Percentiles rank a stretch among this genome's conserved stretches.
Conservation (phyloP, 2,113 vertebrate genomes). For the Halichoerus grypus region DNA sequence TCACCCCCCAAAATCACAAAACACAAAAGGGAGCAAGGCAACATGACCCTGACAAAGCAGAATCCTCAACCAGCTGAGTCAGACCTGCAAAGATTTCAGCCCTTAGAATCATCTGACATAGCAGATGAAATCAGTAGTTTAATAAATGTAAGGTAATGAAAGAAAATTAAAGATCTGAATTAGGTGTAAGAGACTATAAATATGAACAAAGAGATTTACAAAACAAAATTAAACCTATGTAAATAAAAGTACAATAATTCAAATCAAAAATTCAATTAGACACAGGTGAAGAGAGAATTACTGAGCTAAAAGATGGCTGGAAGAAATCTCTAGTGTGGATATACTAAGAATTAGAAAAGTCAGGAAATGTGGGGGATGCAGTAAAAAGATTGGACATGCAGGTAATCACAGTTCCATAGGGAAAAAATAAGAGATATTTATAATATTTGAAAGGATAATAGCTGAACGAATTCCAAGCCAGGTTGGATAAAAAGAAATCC, state of each 20-base stretch:
- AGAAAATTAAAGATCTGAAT: not conserved
- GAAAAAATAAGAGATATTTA: not conserved
- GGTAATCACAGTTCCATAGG: not conserved
- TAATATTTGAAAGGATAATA: not conserved
- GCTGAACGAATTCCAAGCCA: not conserved
- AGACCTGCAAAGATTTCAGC: not conserved
- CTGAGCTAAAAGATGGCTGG: not conserved
- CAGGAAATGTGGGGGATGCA: rapidly evolving
- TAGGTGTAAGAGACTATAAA: not conserved
- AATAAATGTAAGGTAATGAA: not conserved
- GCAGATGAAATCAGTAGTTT: not conserved
- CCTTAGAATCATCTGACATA: rapidly evolving
- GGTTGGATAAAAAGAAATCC: not conserved
- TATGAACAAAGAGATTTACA: not conserved
- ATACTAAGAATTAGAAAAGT: not conserved
- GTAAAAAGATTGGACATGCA: not conserved
- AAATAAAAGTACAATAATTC: not conserved
- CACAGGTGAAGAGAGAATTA: conserved; percentile 27
- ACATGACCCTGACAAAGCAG: not conserved
- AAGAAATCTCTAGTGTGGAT: not conserved
- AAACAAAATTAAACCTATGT: not conserved
- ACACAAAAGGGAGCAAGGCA: not conserved
- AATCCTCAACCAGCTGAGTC: not conserved
- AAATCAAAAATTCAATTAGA: conserved; percentile 50
- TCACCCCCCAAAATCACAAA: not conserved